These are phyloP conservation scores for Microcaecilia unicolor DNA, from an alignment of 2,797 vertebrate species.

Conservation along the genomic window DNA sequence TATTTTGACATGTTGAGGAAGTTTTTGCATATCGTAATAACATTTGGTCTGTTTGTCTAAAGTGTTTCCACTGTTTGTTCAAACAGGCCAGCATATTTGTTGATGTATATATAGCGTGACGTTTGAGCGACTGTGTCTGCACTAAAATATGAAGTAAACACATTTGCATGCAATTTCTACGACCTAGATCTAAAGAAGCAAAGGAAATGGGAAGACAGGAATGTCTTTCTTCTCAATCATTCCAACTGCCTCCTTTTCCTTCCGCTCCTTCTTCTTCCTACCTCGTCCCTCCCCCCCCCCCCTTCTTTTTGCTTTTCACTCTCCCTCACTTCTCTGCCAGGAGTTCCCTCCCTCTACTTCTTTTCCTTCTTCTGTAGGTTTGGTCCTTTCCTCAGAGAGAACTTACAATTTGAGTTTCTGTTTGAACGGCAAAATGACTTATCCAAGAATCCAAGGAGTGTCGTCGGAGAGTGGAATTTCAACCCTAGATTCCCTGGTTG, in stretches of 20 bases:
- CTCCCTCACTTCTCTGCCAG: neutral
- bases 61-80: slow-evolving; percentile 48
- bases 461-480: too few species aligned
- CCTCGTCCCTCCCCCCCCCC: too few species aligned
- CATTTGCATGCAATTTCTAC: slow-evolving; percentile 51
- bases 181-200: slow-evolving; percentile 1
- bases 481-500: too few species aligned
- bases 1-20: slow-evolving; percentile 34
- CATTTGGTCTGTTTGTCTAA: slow-evolving; percentile 52
- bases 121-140: slow-evolving; percentile 33
- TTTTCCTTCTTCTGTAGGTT: too few species aligned
- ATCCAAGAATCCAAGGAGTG: too few species aligned
- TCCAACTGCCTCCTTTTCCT: too few species aligned
- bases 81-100: slow-evolving; percentile 51
- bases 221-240: slow-evolving; percentile 28
- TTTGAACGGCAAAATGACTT: too few species aligned
- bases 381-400: too few species aligned
- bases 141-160: slow-evolving; percentile 55
- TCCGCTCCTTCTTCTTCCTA: slow-evolving; percentile 4
- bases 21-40: slow-evolving; percentile 47
- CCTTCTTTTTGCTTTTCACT: slow-evolving; percentile 29
- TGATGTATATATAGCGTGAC: slow-evolving; percentile 47
- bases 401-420: too few species aligned
- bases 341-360: neutral
- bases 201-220: slow-evolving; percentile 33